Base-by-base conservation (phyloP, 2,797 vertebrate genomes). In the Lemur catta region DNA sequence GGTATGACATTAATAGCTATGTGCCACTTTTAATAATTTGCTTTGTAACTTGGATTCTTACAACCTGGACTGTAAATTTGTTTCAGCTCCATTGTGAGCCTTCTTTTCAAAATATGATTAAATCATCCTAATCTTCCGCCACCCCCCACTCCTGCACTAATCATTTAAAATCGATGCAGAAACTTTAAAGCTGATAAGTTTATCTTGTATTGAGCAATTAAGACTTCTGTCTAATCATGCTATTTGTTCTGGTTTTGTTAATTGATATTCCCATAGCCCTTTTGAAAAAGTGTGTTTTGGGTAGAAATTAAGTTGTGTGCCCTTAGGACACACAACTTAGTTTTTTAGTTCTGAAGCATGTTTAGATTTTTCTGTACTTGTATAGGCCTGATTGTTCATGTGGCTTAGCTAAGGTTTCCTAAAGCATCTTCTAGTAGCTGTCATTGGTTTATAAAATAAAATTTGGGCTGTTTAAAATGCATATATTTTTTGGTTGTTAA, bases 381-480 rank as follows among this genome's bases (percentile, higher is more conserved):
- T 94, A 90, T 94, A 95, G 97, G 90, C 93, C 75, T 96, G 65
- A 96, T 96, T 96, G 81, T 96, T 96, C 55, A 93, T 92, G 84
- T 97, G 97, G 94, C 80, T 93, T 95, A 95, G 97, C 72, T 96
- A 95, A 97, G 95, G 84, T 90, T 96, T 97, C 63, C 75, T 79
- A 86, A 97, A 96, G 67, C 85, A 87, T 96, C 80, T 97, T 93
- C 43, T 65, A 89, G 92, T 80, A 96, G 96, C 85, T 96, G 92
- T 95, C 30, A 97, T 30, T 97, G 96, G 55, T 95, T 97, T 96
- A 79, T 95, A 94, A 96, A 98, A 97, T 97, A 97, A 98, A 98
- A 96, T 97, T 93, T 97, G 96, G 96, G 97, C 91, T 97, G 91
- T 96, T 97, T 72, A 97, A 96, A 98, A 93, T 94, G 43, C 72